Base-by-base conservation (phyloP, 2,113 vertebrate genomes). In the Caloenas nicobarica region DNA sequence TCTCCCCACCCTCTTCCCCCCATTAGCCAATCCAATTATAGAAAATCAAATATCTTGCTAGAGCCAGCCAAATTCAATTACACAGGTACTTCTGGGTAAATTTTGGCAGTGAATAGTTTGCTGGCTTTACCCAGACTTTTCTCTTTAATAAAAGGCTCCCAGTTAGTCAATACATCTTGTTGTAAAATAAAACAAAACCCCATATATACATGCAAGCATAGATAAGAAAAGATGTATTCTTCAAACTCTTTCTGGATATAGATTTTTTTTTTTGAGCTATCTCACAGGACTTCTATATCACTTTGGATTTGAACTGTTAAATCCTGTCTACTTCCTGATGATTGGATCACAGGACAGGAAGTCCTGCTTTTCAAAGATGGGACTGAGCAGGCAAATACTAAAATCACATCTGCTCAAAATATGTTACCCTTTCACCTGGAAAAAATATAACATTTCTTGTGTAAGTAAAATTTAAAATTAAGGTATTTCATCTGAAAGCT, bases 21-120 rank as follows among this genome's bases (percentile, higher is more conserved):
- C 76, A 96, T 94, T 96, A 96, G 88, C 93, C 97, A 97, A 97
- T 97, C 96, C 93, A 97, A 96, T 97, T 97, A 97, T 94, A 95
- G 90, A 97, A 97, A 97, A 97, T 97, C 95, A 96, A 97, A 97
- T 97, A 94, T 95, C 92, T 95, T 95, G 93, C 95, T 96, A 93
- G 84, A 94, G 91, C 68, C 14, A 10, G 88, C 91, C 92, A 95
- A 97, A 97, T 96, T 97, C 92, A 97, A 97, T 97, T 97, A 97
- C 84, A 92, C 76, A 92, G 88, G 92, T 96, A 96, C 93, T 94
- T 96, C 96, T 97, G 94, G 96, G 96, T 96, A 95, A 91, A 96
- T 96, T 96, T 97, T 97, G 97, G 96, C 96, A 97, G 91, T 92
- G 96, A 97, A 91, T 88, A 95, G 90, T 95, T 93, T 96, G 71